Base-by-base conservation (phyloP, 2,888 invertebrate genomes). In the Agrotis clavis region DNA sequence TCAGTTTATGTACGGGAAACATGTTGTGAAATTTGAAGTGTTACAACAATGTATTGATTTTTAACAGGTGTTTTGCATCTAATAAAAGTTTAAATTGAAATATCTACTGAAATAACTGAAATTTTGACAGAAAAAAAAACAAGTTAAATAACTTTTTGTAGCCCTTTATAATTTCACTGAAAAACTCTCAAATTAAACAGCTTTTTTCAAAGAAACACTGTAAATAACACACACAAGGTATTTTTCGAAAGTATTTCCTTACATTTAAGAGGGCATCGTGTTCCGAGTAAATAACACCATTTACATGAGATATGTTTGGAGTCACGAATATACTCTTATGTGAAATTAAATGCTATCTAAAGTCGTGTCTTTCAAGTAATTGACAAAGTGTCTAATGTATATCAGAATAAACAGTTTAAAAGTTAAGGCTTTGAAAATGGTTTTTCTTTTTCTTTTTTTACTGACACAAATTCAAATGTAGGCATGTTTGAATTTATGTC, bases 231-330 rank as follows among this genome's bases (percentile, higher is more conserved):
- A 80, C 59, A 68, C 19, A 21, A 74, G n/a, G 62, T 81, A 85
- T 81, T 83, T 79, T 83, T 73, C 75, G 51, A 84, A 76, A 69
- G 35, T 76, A 78, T 83, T 83, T 85, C 69, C 61, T 50, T 85
- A 82, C 71, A 74, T 81, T 65, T 87, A 85, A 85, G 81, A 74
- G 63, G 83, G 79, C 81, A 79, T 82, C 67, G 79, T 87, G 80
- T 85, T 81, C 61, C 79, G 79, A 72, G 45, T 76, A 76, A 77
- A 74, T 41, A 74, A 74, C 62, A 57, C 45, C 41, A 35, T 69
- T 87, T 78, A 71, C 77, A 84, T 87, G n/a, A n/a, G n/a, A n/a
- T 89, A 86, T 86, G 85, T 88, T 87, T 86, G 73, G 74, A 86
- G 86, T 87, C 87, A 89, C 88, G 89, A 85, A 76, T 71, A 57